Conservation (phyloP, 2,888 invertebrate species). For the Conistra vaccinii region DNA sequence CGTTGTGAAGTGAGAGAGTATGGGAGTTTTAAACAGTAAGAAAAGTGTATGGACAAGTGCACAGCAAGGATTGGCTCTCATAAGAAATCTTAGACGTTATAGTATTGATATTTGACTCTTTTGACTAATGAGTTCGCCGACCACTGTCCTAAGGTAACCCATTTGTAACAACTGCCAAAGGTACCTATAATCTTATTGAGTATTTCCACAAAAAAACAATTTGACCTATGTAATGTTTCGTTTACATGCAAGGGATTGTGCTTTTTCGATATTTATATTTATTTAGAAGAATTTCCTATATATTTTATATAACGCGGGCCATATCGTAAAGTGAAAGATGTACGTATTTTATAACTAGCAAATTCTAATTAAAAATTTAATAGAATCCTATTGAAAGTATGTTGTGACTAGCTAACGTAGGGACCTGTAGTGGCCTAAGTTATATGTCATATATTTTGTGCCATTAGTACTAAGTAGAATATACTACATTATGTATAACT, state of each 20-base stretch:
- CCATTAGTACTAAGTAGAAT: slow-evolving; percentile 51
- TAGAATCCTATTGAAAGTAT: slow-evolving; percentile 33
- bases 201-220: neutral
- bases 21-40: no score
- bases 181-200: neutral
- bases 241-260: slow-evolving; percentile 7
- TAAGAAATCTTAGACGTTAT: no score
- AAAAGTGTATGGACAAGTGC: no score
- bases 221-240: neutral
- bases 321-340: slow-evolving; percentile 1
- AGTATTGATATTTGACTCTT: no score
- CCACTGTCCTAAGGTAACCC: neutral
- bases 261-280: slow-evolving; percentile 1
- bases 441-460: slow-evolving; percentile 51
- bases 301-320: slow-evolving; percentile 23
- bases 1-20: no score
- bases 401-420: slow-evolving; percentile 45
- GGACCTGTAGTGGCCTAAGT: slow-evolving; percentile 45
- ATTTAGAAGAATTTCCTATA: neutral
- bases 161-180: neutral
- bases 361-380: neutral
- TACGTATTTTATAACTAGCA: slow-evolving; percentile 27
- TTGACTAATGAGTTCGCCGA: no score
- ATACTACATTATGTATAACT: slow-evolving; percentile 26
- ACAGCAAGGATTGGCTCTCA: no score